A percentile compares a stretch with the other conserved stretches of the same genome.
Conservation (phyloP, 2,113 vertebrate genomes). For the Typhlomys cinereus region DNA sequence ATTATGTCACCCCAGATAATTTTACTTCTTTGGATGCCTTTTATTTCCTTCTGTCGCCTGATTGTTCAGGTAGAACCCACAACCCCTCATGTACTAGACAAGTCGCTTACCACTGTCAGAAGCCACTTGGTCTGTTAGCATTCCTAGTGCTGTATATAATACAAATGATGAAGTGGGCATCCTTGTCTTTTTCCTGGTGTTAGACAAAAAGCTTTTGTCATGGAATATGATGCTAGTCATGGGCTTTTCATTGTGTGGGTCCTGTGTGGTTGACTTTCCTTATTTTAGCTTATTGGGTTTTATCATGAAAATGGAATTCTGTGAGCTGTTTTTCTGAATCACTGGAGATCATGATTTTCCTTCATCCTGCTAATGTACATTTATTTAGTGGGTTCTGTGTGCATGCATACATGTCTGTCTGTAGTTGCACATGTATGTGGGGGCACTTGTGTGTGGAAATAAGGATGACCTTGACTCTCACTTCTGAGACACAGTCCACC, state of each 20-base stretch:
- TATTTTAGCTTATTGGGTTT: not conserved
- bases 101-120: no score
- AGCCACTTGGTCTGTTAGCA: not conserved
- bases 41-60: not conserved
- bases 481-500: not conserved
- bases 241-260: not conserved
- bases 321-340: not conserved
- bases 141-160: not conserved
- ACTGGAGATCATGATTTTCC: not conserved
- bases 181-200: not conserved
- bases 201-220: not conserved
- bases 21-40: slow-evolving; percentile 9
- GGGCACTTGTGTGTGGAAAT: not conserved
- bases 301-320: not conserved
- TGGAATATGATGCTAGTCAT: not conserved
- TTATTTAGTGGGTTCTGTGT: not conserved
- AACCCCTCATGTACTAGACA: no score
- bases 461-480: not conserved
- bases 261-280: not conserved
- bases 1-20: not conserved
- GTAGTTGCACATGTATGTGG: no score
- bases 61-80: no score
- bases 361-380: not conserved
- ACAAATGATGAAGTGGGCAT: not conserved
- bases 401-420: not conserved